Conservation (phyloP, 2,113 vertebrate genomes). For the Hepsetus odoe region DNA sequence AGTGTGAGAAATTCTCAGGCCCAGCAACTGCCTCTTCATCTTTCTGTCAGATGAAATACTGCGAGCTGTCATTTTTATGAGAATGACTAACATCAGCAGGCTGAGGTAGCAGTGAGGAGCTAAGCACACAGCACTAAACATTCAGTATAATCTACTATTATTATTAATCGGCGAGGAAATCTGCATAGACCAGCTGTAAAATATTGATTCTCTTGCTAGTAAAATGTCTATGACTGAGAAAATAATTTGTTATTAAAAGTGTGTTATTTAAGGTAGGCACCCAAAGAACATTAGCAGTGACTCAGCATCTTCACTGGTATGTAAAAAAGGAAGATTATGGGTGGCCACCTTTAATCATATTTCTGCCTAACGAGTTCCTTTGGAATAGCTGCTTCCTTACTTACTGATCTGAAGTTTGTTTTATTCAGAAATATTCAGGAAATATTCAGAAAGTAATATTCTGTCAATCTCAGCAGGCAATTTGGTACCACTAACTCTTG, state of each 20-base stretch:
- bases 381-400: not conserved
- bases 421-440: too few species aligned
- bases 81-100: conserved; percentile 10
- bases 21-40: conserved; percentile 39
- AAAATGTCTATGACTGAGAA: not conserved
- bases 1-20: not conserved
- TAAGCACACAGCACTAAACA: not conserved
- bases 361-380: not conserved
- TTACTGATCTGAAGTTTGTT: not conserved
- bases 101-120: conserved; percentile 10
- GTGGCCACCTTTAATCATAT: not conserved
- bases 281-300: not conserved
- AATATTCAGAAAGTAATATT: too few species aligned
- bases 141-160: conserved; percentile 20
- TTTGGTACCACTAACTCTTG: too few species aligned
- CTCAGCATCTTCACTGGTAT: conserved; percentile 4
- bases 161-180: conserved; percentile 18
- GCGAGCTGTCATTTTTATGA: conserved; percentile 28
- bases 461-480: too few species aligned
- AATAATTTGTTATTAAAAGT: too few species aligned
- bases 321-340: not conserved
- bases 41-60: conserved; percentile 21
- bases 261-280: not conserved
- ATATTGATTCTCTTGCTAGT: not conserved
- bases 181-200: conserved; percentile 11